These are phyloP conservation scores for Phalanger gymnotis DNA, from an alignment of 2,797 vertebrate species.

Conservation along the genomic window DNA sequence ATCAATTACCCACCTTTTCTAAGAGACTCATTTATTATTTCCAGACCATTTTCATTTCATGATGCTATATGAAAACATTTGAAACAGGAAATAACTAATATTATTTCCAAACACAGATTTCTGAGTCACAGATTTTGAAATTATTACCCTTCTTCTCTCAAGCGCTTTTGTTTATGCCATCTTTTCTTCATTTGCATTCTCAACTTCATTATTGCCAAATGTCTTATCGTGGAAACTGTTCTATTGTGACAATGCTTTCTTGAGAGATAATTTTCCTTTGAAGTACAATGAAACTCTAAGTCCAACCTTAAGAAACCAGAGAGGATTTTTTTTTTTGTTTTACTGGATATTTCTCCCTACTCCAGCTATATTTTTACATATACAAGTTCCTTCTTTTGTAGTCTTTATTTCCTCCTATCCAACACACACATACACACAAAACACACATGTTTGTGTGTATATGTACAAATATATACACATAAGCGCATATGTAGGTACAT, in stretches of 20 bases:
- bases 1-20: slow-evolving; percentile 57
- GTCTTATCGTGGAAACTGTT: slow-evolving; percentile 55
- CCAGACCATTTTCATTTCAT: slow-evolving; percentile 69
- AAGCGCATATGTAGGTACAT: background rate
- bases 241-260: slow-evolving; percentile 42
- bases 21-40: slow-evolving; percentile 63
- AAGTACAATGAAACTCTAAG: slow-evolving; percentile 15
- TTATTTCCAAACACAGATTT: slow-evolving; percentile 64
- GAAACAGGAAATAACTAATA: slow-evolving; percentile 65
- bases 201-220: slow-evolving; percentile 29
- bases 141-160: slow-evolving; percentile 56
- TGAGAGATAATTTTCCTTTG: slow-evolving; percentile 45
- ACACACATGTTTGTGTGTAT: background rate
- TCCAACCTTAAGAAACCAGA: background rate
- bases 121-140: slow-evolving; percentile 63
- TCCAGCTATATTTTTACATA: background rate
- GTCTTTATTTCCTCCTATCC: background rate
- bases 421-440: background rate
- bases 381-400: background rate
- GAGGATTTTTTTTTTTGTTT: background rate
- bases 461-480: background rate
- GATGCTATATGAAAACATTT: slow-evolving; percentile 54
- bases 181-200: slow-evolving; percentile 57
- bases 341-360: slow-evolving; percentile 12
- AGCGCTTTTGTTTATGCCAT: slow-evolving; percentile 51